Conservation (phyloP, 2,113 vertebrate genomes). For the Eublepharis macularius region DNA sequence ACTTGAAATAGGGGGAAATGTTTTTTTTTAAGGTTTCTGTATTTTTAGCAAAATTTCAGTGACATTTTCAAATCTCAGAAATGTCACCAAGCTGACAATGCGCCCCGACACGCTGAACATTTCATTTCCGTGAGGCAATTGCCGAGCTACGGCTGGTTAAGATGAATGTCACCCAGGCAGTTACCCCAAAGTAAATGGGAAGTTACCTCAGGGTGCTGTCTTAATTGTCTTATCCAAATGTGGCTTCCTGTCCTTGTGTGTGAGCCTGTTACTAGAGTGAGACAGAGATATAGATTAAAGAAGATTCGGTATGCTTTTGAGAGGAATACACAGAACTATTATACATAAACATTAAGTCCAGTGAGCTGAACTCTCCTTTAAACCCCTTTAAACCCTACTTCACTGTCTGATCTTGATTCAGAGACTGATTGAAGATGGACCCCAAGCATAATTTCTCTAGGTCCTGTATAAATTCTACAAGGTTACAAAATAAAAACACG, state of each 20-base stretch:
- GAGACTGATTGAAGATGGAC: too few species aligned
- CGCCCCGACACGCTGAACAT: neutral
- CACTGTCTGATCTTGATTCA: neutral
- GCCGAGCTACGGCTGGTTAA: neutral
- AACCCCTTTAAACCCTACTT: neutral
- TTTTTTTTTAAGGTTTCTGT: neutral
- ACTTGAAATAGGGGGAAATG: neutral
- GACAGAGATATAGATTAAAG: neutral
- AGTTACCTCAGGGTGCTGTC: neutral
- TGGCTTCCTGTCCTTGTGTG: neutral
- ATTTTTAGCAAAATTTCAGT: neutral
- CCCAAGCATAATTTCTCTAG: too few species aligned
- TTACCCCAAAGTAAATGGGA: neutral
- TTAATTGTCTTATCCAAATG: neutral
- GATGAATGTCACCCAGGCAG: neutral
- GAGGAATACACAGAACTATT: neutral
- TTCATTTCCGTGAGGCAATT: neutral
- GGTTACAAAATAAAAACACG: too few species aligned
- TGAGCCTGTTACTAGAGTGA: neutral
- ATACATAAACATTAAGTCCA: conserved; percentile 11
- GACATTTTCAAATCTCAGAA: neutral
- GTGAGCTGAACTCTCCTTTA: neutral
- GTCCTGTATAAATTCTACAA: too few species aligned
- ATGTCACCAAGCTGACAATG: neutral
- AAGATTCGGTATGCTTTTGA: neutral